Evolutionary conservation across 2,888 invertebrate species (phyloP), one percentile per base, ranked within the genome.

Genomic region (Apodemia duryi): DNA sequence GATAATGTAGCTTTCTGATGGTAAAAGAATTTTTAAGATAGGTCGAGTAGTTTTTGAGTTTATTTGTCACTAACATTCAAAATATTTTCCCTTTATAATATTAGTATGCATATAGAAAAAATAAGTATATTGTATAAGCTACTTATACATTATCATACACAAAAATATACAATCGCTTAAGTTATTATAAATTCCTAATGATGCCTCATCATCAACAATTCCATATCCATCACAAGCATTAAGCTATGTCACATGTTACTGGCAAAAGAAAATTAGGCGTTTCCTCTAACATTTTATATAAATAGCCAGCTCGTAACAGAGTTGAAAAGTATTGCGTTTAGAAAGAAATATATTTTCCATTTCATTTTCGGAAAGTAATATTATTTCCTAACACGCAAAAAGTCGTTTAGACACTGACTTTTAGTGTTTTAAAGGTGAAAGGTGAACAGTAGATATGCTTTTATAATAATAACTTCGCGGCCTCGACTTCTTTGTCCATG

Each of bases 371-470:
- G 57, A 57, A 57, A 13, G 57, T 57, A 57, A 57, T 11, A 32
- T 57, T 11, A 57, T 57, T 57, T 57, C 7, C 57, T 29, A 57
- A 11, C 57, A 57, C 57, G 57, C 29, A 32, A 57, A 0, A 13
- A 3, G 57, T 57, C 57, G 57, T 32, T 57, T 57, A 57, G 32
- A 57, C 57, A 29, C 32, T 32, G 57, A 13, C 57, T 57, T 52
- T 52, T 57, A 29, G 57, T 29, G 29, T 1, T 57, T 57, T 11
- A 32, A 57, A 57, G 57, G 57, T 57, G 57, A 57, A 57, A 57
- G 57, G 13, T 57, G 57, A 57, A 32, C 57, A 57, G 32, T 32
- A 32, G 57, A 57, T 57, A 57, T 57, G 57, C 57, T 32, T 57
- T 57, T 57, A 57, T 57, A 6, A 6, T 32, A 54, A 54, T 32